Conservation (phyloP, 2,113 vertebrate genomes). For the Mustela nigripes region DNA sequence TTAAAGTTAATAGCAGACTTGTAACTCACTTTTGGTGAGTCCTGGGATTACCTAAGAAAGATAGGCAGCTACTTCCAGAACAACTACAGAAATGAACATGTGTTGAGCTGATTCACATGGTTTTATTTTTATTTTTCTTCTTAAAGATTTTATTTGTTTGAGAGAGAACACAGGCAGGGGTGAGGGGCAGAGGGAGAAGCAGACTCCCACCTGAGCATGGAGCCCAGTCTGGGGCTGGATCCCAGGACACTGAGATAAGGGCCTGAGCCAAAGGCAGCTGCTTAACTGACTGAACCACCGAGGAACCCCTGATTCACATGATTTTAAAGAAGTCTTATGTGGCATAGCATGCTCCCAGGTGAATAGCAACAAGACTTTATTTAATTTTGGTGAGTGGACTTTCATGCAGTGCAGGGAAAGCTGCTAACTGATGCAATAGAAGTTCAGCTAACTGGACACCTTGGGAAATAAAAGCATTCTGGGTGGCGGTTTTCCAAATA, state of each 20-base stretch:
- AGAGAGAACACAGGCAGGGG: neutral
- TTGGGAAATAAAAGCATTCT: constrained; percentile 13
- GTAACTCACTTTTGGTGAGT: neutral
- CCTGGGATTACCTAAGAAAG: neutral
- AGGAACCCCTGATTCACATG: neutral
- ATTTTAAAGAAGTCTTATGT: neutral
- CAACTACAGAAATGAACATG: neutral
- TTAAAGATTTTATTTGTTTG: neutral
- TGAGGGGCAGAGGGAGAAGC: neutral
- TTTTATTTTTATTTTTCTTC: neutral
- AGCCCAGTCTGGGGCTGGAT: neutral
- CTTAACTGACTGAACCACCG: neutral
- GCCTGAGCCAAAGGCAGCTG: neutral
- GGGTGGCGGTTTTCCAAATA: neutral
- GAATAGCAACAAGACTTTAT: neutral
- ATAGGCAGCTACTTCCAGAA: neutral
- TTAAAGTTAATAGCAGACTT: neutral
- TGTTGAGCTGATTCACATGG: neutral
- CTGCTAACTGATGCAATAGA: neutral
- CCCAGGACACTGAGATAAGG: neutral
- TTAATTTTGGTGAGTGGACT: neutral
- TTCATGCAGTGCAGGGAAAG: neutral
- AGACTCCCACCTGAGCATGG: neutral
- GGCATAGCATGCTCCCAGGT: neutral
- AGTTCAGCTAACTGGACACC: neutral